Conservation (phyloP, 2,888 invertebrate genomes). For the Oxystoma pomonae region DNA sequence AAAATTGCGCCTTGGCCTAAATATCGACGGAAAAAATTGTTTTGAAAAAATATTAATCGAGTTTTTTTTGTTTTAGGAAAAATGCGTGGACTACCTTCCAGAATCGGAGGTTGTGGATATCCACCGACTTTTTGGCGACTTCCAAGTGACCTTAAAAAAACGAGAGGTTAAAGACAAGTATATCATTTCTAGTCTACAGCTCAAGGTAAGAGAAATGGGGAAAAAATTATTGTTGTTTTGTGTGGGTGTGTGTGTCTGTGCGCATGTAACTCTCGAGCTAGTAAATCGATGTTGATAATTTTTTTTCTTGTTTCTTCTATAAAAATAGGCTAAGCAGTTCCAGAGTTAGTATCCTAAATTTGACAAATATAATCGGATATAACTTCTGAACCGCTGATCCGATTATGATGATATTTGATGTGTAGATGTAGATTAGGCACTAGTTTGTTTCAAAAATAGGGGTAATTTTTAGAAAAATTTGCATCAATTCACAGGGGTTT, state of each 20-base stretch:
- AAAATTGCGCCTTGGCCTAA: not conserved
- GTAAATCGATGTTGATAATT: too few relatives aligned
- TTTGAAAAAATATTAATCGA: not conserved
- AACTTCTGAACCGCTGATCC: too few relatives aligned
- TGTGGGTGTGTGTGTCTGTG: not conserved
- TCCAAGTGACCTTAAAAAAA: conserved; percentile 80
- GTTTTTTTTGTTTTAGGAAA: conserved; percentile 58
- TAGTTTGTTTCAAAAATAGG: not conserved
- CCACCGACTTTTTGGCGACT: conserved; percentile 82
- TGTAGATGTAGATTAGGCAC: not conserved
- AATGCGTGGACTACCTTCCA: conserved; percentile 88
- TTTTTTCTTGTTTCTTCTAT: too few relatives aligned
- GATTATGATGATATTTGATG: too few relatives aligned
- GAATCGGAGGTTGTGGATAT: conserved; percentile 89
- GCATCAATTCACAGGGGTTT: too few relatives aligned
- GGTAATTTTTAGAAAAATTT: too few relatives aligned
- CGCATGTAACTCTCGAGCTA: too few relatives aligned
- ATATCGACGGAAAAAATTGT: not conserved
- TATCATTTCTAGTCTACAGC: conserved; percentile 78
- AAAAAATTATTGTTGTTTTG: not conserved
- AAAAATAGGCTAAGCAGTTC: too few relatives aligned
- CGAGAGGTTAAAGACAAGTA: conserved; percentile 89
- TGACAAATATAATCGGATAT: too few relatives aligned
- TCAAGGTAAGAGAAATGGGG: conserved; percentile 55
- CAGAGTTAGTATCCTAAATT: too few relatives aligned